Base-by-base conservation (phyloP, 2,888 invertebrate genomes). In the Antheraea assamensis region DNA sequence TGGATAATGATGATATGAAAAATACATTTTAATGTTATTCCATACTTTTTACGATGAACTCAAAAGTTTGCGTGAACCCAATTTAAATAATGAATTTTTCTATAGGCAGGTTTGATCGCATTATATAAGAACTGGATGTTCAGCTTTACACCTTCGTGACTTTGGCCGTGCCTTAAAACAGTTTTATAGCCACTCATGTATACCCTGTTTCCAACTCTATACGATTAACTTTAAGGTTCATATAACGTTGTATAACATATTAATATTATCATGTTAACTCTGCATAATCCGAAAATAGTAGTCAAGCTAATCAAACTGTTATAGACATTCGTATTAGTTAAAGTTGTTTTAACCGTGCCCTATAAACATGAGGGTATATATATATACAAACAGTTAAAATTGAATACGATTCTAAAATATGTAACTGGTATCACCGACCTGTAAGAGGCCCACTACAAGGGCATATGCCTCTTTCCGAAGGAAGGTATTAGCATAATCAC, bases 291-390 rank as follows among this genome's bases (percentile, higher is more conserved):
- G 88, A 87, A 89, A 88, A 90, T 87, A 87, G 87, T 87, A 87
- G 87, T 85, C 83, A 85, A 90, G 89, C 88, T 90, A 92, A 92
- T 92, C 91, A 91, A 89, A 89, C 82, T 83, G 84, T 85, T 87
- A 89, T 89, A 89, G 87, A 73, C 71, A 73, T 73, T 73, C 58
- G 70, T 70, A 70, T 70, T 73, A 73, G 42, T 70, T 70, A 55
- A 52, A 73, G 73, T 70, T 73, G 55, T 70, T 73, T 70, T 19
- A 55, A 42, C 58, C 58, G 70, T 30, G 58, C 58, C 27, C 70
- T 73, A 70, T 73, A 70, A 21, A 19, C 24, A 3, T 58, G 35
- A 35, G 52, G 49, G 55, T 55, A 24, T 15, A 15, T 30, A 27
- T 64, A 27, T 3, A 10, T 24, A 30, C 5, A 27, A 30, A 64